These are phyloP conservation scores for Acropora tenuis DNA, from an alignment of 64 coral and sea anemone species.

Conservation along the genomic window DNA sequence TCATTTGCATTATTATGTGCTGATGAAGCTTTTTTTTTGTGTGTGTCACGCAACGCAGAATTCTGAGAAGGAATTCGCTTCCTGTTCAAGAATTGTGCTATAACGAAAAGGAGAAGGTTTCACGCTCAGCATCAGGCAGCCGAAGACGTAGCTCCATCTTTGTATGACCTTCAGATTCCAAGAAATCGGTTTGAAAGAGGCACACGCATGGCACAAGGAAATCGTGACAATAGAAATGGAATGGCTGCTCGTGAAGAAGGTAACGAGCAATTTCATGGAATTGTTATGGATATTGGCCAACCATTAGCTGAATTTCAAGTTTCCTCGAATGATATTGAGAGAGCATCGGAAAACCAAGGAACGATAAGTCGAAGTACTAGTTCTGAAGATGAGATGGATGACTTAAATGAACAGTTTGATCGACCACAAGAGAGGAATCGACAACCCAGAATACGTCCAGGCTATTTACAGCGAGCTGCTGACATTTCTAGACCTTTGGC, in stretches of 20 bases:
- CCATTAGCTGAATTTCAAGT: background rate
- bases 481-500: slow-evolving; percentile 13
- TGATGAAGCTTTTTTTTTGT: no score
- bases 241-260: background rate
- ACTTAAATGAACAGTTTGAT: background rate
- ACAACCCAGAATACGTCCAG: background rate
- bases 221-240: background rate
- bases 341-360: background rate
- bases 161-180: background rate
- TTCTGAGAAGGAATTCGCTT: background rate
- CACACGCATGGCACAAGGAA: background rate
- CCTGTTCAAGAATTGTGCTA: background rate
- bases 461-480: slow-evolving; percentile 2
- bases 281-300: background rate
- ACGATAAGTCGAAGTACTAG: background rate
- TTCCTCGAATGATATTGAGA: background rate
- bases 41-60: background rate
- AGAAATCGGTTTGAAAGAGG: background rate
- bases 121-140: background rate
- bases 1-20: no score
- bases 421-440: background rate
- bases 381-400: background rate
- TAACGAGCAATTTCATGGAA: background rate
- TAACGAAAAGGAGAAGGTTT: background rate
- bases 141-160: background rate